phyloP scores from a whole-genome alignment of 2,113 vertebrate species.

The Laticauda laticaudata region DNA sequence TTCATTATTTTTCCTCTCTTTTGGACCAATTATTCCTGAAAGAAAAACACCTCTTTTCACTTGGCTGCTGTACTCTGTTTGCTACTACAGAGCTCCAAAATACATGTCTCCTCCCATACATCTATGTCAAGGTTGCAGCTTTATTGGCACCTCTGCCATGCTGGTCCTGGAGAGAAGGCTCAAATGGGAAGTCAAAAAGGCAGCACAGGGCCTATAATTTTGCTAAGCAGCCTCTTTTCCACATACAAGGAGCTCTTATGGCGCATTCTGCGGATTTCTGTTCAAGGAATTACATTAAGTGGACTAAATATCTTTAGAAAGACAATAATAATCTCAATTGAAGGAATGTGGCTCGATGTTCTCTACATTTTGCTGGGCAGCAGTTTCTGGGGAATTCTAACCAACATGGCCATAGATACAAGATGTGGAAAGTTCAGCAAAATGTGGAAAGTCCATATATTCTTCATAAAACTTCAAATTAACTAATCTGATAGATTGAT shows the following conservation, averaged over 20 bases:
- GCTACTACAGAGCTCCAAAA: background rate
- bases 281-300: background rate
- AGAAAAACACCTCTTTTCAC: background rate
- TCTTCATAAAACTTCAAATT: background rate
- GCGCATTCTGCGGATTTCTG: background rate
- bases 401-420: background rate
- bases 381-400: background rate
- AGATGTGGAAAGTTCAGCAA: background rate
- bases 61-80: background rate
- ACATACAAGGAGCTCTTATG: background rate
- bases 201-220: background rate
- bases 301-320: background rate
- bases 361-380: background rate
- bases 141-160: background rate
- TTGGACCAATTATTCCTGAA: background rate
- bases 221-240: background rate
- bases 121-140: background rate
- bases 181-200: background rate
- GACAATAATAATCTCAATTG: background rate
- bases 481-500: background rate
- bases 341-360: background rate
- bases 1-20: background rate
- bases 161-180: background rate
- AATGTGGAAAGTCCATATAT: background rate
- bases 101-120: background rate